Base-by-base conservation (phyloP, 2,113 vertebrate species). In the Glaucidium brasilianum region DNA sequence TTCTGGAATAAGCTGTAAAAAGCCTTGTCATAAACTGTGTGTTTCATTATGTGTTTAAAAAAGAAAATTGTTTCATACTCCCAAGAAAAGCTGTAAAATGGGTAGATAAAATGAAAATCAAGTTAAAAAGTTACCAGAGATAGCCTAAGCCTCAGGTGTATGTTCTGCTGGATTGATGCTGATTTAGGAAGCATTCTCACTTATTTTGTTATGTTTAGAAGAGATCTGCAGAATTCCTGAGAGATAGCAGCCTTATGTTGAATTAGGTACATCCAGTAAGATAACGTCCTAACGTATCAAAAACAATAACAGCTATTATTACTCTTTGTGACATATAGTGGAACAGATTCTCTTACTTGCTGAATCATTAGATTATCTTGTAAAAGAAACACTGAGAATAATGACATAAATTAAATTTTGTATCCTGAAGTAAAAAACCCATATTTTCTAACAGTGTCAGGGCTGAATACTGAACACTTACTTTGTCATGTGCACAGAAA, bases 331-430 rank as follows among this genome's bases (percentile, higher is more conserved):
- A 47, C 63, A 71, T 76, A 32, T 15, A 91, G 67, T 77, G 79
- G 27, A 75, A 89, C 26, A 74, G 73, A 91, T 87, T 55, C 47
- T 78, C 73, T 91, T 56, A 50, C 59, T 80, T 81, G 55, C 60
- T 84, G 29, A 88, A 73, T 94, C 72, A 80, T 80, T 95, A 45
- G 23, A 85, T 83, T 94, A 78, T 89, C 39, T 92, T 86, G 60
- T 64, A 64, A 74, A 95, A 93, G 47, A 59, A 35, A 49, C 68
- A 71, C 12, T 63, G n/a, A 86, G 56, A 91, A 91, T 92, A 88
- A 80, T 84, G 56, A 34, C 0, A 3, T 63, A 68, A 90, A 83
- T 84, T 85, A 85, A 79, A 63, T 77, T 84, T 59, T 64, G 5
- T 77, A 43, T 92, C 30, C 60, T 71, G 60, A 96, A 91, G 49